Conservation (phyloP, 2,113 vertebrate genomes). For the Xenus cinereus region DNA sequence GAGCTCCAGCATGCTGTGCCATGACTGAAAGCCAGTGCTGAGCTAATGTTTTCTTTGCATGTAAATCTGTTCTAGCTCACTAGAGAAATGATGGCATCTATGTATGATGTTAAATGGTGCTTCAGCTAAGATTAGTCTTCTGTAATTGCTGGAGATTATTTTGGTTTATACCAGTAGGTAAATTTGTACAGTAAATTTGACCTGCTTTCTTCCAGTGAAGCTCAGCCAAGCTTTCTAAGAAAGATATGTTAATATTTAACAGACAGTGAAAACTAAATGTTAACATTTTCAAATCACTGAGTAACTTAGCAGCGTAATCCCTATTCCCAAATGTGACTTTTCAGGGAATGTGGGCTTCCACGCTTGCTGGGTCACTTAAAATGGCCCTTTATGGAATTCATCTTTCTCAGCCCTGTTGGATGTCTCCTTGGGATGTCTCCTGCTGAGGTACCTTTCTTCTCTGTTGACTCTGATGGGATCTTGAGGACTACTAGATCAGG, state of each 20-base stretch:
- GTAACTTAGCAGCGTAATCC: background rate
- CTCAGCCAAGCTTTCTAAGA: constrained; percentile 45
- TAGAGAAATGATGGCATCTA: constrained; percentile 6
- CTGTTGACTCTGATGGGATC: background rate
- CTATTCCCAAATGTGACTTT: background rate
- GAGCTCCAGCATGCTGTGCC: background rate
- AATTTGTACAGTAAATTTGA: constrained; percentile 43
- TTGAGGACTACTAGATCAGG: background rate
- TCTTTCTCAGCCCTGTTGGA: background rate
- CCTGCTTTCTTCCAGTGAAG: constrained; percentile 50
- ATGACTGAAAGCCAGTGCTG: constrained; percentile 2
- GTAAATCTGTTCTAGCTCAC: constrained; percentile 14
- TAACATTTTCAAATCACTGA: constrained; percentile 31
- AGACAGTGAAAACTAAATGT: background rate
- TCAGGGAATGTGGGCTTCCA: background rate
- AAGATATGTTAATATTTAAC: constrained; percentile 38
- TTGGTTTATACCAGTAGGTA: constrained; percentile 29
- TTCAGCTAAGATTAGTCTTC: constrained; percentile 50
- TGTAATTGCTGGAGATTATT: constrained; percentile 59
- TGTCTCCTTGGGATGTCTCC: background rate
- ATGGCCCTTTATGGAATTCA: background rate
- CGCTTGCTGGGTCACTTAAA: background rate
- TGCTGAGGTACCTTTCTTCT: background rate
- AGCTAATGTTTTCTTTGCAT: background rate
- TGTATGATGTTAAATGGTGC: background rate